Evolutionary conservation across 2,797 vertebrate species (phyloP).

Genomic region (Amblyopsis hoosieri): DNA sequence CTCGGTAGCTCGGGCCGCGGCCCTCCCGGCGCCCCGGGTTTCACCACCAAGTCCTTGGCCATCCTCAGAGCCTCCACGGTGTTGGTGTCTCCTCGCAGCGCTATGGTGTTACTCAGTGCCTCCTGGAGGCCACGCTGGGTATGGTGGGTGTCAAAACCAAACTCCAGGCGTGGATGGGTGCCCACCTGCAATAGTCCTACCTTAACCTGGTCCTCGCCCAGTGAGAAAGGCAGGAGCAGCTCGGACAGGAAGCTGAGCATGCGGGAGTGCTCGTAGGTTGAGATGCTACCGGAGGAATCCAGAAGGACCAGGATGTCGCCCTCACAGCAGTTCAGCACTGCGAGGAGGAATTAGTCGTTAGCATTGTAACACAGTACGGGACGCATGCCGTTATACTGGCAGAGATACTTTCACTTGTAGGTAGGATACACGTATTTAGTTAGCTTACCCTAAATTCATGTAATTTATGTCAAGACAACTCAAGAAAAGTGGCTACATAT

Average conservation of each 20-base stretch:
- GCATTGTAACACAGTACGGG: too few relatives aligned
- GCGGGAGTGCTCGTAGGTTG: slow-evolving; percentile 88
- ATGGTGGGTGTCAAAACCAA: slow-evolving; percentile 78
- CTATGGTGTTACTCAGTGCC: slow-evolving; percentile 75
- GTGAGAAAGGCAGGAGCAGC: slow-evolving; percentile 83
- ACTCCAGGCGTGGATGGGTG: slow-evolving; percentile 85
- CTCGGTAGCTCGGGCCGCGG: slow-evolving; percentile 84
- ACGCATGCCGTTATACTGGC: too few relatives aligned
- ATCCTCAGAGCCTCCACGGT: slow-evolving; percentile 84
- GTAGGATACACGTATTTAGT: too few relatives aligned
- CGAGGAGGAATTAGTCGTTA: slow-evolving; percentile 6
- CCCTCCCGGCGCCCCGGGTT: slow-evolving; percentile 46
- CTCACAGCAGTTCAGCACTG: slow-evolving; percentile 80
- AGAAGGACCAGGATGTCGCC: slow-evolving; percentile 91
- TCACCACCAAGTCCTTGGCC: slow-evolving; percentile 79
- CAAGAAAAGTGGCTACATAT: too few relatives aligned
- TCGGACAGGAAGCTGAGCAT: slow-evolving; percentile 90
- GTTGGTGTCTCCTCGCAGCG: slow-evolving; percentile 93
- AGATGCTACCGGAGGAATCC: slow-evolving; percentile 94
- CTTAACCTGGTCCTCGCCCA: slow-evolving; percentile 85
- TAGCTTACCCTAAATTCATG: too few relatives aligned
- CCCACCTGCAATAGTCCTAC: slow-evolving; percentile 89
- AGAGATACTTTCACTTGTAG: too few relatives aligned
- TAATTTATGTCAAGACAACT: too few relatives aligned
- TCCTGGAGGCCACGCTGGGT: slow-evolving; percentile 66